Evolutionary conservation across 2,888 invertebrate species (phyloP).

Genomic region (Pyrgus malvae): DNA sequence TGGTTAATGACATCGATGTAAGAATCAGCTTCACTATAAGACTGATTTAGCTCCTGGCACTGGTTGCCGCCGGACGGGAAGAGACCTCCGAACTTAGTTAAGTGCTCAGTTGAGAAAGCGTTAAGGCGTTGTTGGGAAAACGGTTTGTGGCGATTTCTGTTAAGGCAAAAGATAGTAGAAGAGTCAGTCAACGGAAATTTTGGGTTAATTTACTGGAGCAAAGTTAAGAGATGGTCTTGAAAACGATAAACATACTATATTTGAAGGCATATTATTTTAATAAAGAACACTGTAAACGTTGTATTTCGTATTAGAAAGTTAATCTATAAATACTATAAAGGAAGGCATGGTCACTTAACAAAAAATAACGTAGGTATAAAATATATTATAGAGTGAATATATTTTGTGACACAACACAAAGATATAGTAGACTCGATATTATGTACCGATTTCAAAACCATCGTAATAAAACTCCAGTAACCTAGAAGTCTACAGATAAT

Average conservation of each 20-base stretch:
- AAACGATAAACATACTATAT: not conserved
- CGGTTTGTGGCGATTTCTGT: conserved; percentile 79
- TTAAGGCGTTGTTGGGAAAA: conserved; percentile 80
- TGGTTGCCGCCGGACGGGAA: conserved; percentile 76
- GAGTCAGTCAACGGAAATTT: conserved; percentile 46
- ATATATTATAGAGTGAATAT: too few species aligned
- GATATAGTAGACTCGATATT: too few species aligned
- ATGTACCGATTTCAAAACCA: not conserved
- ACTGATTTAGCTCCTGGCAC: conserved; percentile 74
- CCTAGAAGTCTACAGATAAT: not conserved
- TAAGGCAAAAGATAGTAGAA: conserved; percentile 65
- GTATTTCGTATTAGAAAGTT: too few species aligned
- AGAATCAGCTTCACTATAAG: conserved; percentile 74
- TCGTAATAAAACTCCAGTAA: not conserved
- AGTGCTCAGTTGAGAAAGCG: conserved; percentile 77
- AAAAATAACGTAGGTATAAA: too few species aligned
- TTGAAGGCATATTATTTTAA: not conserved
- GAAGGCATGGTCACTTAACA: too few species aligned
- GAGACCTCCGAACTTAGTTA: conserved; percentile 74
- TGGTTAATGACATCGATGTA: conserved; percentile 73
- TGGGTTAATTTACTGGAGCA: conserved; percentile 4
- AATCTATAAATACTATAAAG: too few species aligned
- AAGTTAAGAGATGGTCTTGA: not conserved
- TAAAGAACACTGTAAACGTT: too few species aligned
- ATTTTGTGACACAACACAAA: too few species aligned